Percentiles rank a stretch among this genome's conserved stretches.
Conservation (phyloP, 37 sponge, comb jelly and placozoan genomes). For the Ianthella basta region DNA sequence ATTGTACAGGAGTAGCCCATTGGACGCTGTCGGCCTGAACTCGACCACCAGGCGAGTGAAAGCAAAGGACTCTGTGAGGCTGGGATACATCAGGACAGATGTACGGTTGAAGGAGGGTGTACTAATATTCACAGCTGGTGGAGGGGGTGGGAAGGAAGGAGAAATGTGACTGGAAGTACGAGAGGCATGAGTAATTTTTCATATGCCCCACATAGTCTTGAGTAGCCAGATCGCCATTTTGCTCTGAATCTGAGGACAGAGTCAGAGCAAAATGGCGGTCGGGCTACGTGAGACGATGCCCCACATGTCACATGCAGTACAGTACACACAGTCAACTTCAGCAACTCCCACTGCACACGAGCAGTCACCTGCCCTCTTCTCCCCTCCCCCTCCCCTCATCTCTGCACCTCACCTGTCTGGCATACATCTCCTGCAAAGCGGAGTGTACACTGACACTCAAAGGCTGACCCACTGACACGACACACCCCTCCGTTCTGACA, state of each 20-base stretch:
- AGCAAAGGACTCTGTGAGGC: conserved; percentile 42
- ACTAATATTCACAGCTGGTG: conserved; percentile 27
- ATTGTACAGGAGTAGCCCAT: conserved; percentile 61
- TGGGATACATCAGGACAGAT: conserved; percentile 33
- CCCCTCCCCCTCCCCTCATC: too few relatives aligned
- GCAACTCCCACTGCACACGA: too few relatives aligned
- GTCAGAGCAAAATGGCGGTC: too few relatives aligned
- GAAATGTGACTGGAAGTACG: too few relatives aligned
- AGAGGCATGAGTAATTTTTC: not conserved
- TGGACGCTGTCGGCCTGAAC: conserved; percentile 35
- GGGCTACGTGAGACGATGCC: too few relatives aligned
- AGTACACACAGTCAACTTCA: too few relatives aligned
- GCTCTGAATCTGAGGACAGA: too few relatives aligned
- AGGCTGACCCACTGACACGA: not conserved
- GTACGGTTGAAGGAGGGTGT: conserved; percentile 41
- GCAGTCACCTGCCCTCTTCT: too few relatives aligned
- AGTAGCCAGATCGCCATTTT: too few relatives aligned
- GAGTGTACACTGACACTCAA: conserved; percentile 12
- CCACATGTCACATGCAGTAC: too few relatives aligned
- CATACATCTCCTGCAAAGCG: conserved; percentile 54
- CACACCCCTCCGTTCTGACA: conserved; percentile 52
- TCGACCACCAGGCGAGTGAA: conserved; percentile 49
- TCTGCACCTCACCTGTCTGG: conserved; percentile 14
- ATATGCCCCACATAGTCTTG: not conserved
- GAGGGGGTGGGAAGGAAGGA: too few relatives aligned